Percentiles rank a stretch among this genome's conserved stretches.
phyloP scores from a whole-genome alignment of 2,888 invertebrate genomes.

The Pherbina coryleti region DNA sequence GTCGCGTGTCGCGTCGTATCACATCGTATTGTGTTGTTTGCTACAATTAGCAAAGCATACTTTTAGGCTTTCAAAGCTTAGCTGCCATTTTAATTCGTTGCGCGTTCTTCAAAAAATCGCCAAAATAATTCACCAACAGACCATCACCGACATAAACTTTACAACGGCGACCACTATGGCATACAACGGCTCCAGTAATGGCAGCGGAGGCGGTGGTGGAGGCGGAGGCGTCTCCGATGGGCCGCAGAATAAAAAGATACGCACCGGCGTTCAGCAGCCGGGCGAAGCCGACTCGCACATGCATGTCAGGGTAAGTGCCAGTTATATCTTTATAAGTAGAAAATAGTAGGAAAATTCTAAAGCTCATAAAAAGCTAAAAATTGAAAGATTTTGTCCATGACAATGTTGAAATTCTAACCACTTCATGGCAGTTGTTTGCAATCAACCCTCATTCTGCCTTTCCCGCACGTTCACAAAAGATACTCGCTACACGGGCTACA shows the following conservation, averaged over 20 bases:
- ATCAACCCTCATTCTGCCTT: no score
- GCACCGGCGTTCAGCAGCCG: conserved; percentile 67
- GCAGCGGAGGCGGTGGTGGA: conserved; percentile 64
- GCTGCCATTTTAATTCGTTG: not conserved
- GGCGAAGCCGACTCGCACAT: conserved; percentile 66
- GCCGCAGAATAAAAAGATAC: conserved; percentile 69
- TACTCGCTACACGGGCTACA: no score
- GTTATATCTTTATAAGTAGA: not conserved
- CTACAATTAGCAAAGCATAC: not conserved
- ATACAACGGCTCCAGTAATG: conserved; percentile 68
- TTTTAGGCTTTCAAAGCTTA: not conserved
- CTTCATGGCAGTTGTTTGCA: no score
- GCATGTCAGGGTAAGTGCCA: conserved; percentile 65
- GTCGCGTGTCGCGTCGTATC: conserved; percentile 32
- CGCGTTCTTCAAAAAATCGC: conserved; percentile 50
- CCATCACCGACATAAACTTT: conserved; percentile 57
- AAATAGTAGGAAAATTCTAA: not conserved
- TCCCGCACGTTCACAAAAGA: no score
- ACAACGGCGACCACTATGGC: conserved; percentile 65
- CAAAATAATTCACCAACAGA: conserved; percentile 64
- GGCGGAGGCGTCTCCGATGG: conserved; percentile 66
- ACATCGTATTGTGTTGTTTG: conserved; percentile 1
- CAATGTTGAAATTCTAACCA: no score
- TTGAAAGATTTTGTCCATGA: no score
- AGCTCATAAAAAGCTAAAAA: no score